Evolutionary conservation across 1,140 invertebrate genomes (phyloP).

Genomic region (Gryllus bimaculatus): DNA sequence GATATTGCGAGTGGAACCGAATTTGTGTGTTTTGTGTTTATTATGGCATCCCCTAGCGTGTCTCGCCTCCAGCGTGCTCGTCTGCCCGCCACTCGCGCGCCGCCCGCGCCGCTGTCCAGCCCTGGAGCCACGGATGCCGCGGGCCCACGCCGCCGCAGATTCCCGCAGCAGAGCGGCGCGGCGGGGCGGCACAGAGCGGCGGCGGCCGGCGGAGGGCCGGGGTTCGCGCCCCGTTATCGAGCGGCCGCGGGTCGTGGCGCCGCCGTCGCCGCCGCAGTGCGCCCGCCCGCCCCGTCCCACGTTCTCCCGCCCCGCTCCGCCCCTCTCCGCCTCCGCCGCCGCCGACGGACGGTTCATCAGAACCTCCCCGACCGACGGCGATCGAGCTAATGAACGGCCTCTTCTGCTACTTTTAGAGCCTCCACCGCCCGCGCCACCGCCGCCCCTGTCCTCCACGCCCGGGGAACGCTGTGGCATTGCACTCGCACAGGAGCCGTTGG

Average conservation of each 20-base stretch:
- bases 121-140: background rate
- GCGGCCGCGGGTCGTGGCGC: background rate
- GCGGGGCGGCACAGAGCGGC: background rate
- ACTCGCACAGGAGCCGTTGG: too few species aligned
- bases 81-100: too few species aligned
- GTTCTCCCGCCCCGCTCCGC: too few species aligned
- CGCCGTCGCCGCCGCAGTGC: background rate
- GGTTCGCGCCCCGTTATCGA: background rate
- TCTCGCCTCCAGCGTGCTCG: too few species aligned
- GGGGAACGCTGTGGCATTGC: background rate
- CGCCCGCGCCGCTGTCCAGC: too few species aligned
- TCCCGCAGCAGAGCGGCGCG: background rate
- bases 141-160: background rate
- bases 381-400: background rate
- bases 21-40: too few species aligned
- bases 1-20: too few species aligned
- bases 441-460: background rate
- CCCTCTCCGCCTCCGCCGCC: too few species aligned
- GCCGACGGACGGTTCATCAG: background rate
- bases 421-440: too few species aligned
- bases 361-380: too few species aligned
- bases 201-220: background rate
- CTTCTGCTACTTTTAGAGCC: background rate
- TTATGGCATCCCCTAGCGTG: too few species aligned
- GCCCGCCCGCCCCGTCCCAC: too few species aligned